phyloP scores from a whole-genome alignment of 1,140 invertebrate genomes.

The Popillia japonica region DNA sequence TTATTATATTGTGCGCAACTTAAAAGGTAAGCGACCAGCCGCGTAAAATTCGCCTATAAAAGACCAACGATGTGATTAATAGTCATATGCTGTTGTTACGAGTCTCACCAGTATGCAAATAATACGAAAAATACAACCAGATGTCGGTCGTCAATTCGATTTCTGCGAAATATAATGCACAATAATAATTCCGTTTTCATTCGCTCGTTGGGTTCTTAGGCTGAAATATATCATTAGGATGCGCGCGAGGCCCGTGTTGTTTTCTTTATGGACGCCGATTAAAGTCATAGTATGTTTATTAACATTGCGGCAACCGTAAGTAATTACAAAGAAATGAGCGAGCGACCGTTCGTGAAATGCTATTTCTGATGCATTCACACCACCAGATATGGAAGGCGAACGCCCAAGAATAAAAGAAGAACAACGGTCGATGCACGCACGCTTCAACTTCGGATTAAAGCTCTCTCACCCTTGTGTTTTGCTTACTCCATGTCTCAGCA shows the following conservation, averaged over 20 bases:
- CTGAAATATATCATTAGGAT: conserved; percentile 15
- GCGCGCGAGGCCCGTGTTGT: background rate
- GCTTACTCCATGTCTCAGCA: background rate
- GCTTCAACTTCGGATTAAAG: background rate
- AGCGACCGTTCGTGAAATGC: conserved; percentile 13
- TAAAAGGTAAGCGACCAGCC: background rate
- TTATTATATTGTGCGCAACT: background rate
- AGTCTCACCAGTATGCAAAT: conserved; percentile 7
- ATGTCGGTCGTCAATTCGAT: conserved; percentile 9
- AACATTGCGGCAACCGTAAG: conserved; percentile 17
- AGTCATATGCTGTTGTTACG: background rate
- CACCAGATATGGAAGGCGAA: conserved; percentile 9
- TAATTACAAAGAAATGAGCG: conserved; percentile 6
- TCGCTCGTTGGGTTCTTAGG: background rate
- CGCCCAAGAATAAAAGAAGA: conserved; percentile 1
- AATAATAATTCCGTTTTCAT: conserved; percentile 19
- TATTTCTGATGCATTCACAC: conserved; percentile 18
- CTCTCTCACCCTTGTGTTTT: background rate
- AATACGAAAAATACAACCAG: conserved; percentile 9
- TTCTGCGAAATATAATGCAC: conserved; percentile 18
- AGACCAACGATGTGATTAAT: background rate
- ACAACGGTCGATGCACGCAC: background rate
- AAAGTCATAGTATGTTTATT: conserved; percentile 12
- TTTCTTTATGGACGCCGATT: conserved; percentile 10
- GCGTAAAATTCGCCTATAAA: background rate